Evolutionary conservation across 1,140 invertebrate genomes (phyloP), one percentile per base, ranked within the genome.

Genomic region (Chelonus insularis): DNA sequence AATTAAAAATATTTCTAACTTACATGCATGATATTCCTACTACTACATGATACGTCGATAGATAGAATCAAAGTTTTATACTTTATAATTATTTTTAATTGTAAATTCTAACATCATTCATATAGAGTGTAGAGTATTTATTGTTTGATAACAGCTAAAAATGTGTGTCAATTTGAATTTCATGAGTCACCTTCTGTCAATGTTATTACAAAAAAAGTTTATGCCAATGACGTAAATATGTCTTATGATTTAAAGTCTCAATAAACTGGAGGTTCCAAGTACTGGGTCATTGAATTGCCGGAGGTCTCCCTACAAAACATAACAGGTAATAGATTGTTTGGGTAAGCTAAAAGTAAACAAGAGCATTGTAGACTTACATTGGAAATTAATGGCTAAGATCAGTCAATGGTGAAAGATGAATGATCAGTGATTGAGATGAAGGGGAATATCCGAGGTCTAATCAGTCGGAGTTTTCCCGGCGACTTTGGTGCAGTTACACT

Each of bases 401-500:
- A 50, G 11, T 50, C 23, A 50, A 21, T 18, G 16, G n/a, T 7
- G 11, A 21, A 55, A 18, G 8, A 55, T 55, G 51, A 55, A 55
- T 55, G 52, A 55, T 55, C 16, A 29, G 16, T 14, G 16, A 21
- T 36, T 20, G 39, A 8, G 9, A 34, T 34, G 14, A 29, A 39
- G 3, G 56, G 43, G 37, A 54, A 37, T 45, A n/a, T 23, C 11
- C 34, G 25, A 34, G 29, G 59, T 61, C 61, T 60, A 20, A 37
- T 18, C n/a, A n/a, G n/a, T 4, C 20, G 43, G 20, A 11, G 14
- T 9, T 50, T 60, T 47, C 51, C 34, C 54, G 32, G 52, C 16
- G 34, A 21, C 34, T 48, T 62, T 43, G 59, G 68, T 72, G 70
- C 70, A 67, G 68, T 57, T 63, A 65, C 47, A 70, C 65, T 68